Conservation (phyloP, 2,888 invertebrate genomes). For the Drosophila leonis region DNA sequence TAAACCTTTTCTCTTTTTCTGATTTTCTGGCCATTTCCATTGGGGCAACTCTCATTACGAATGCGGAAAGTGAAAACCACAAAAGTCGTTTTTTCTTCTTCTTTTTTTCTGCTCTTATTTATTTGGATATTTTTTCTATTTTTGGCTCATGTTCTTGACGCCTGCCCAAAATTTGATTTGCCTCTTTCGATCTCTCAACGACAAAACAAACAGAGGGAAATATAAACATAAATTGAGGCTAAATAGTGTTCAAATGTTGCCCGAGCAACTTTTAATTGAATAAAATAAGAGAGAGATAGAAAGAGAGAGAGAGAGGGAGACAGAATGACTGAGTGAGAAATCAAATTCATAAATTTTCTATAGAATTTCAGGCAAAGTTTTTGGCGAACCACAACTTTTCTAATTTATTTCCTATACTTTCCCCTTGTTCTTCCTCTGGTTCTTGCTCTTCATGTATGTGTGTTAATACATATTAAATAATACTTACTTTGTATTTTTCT, state of each 20-base stretch:
- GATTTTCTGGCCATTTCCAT: neutral
- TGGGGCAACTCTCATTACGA: conserved; percentile 63
- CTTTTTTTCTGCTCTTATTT: conserved; percentile 28
- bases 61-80: conserved; percentile 56
- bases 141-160: conserved; percentile 47
- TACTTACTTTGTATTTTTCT: conserved; percentile 76
- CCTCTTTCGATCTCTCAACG: conserved; percentile 24
- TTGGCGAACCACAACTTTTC: conserved; percentile 70
- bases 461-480: conserved; percentile 76
- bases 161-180: conserved; percentile 62
- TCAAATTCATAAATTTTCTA: conserved; percentile 72
- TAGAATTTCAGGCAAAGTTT: conserved; percentile 61
- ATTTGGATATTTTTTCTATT: conserved; percentile 38
- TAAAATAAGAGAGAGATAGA: conserved; percentile 25
- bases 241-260: conserved; percentile 71
- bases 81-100: conserved; percentile 31
- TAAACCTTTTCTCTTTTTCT: conserved; percentile 44
- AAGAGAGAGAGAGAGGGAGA: neutral
- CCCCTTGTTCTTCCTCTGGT: neutral
- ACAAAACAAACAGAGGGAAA: conserved; percentile 8
- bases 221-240: conserved; percentile 25
- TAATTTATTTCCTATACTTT: conserved; percentile 74
- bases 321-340: conserved; percentile 34
- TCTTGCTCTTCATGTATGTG: conserved; percentile 32
- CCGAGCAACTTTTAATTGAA: conserved; percentile 74